phyloP scores from a whole-genome alignment of 2,888 invertebrate species.

The Amphiduros pacificus region DNA sequence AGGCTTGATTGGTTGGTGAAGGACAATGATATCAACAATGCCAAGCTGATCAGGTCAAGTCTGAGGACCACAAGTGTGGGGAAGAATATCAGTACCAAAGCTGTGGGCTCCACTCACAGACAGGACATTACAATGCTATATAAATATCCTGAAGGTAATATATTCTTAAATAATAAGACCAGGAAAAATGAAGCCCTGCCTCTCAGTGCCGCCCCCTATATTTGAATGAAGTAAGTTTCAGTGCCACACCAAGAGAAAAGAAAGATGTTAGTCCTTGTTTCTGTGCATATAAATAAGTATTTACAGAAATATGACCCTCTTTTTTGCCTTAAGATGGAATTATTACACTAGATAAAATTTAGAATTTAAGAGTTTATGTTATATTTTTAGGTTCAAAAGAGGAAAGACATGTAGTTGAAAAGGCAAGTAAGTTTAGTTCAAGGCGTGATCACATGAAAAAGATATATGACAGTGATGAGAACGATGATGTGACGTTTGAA shows the following conservation, averaged over 20 bases:
- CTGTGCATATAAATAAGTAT: too few relatives aligned
- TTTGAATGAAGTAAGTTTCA: too few relatives aligned
- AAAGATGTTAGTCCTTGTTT: too few relatives aligned
- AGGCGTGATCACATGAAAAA: not conserved
- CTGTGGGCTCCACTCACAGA: slow-evolving; percentile 34
- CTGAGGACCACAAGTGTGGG: slow-evolving; percentile 40
- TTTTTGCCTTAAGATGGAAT: too few relatives aligned
- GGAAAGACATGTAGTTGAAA: not conserved
- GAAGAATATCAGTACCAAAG: slow-evolving; percentile 46
- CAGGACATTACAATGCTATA: slow-evolving; percentile 47
- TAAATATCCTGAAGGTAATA: slow-evolving; percentile 48
- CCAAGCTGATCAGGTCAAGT: not conserved
- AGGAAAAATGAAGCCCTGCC: too few relatives aligned
- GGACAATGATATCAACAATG: not conserved
- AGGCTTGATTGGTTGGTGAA: slow-evolving; percentile 44
- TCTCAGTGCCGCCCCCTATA: too few relatives aligned
- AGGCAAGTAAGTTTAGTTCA: not conserved
- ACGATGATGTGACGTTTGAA: not conserved
- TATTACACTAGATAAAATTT: too few relatives aligned
- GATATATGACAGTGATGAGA: not conserved
- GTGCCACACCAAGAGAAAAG: too few relatives aligned
- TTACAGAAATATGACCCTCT: too few relatives aligned
- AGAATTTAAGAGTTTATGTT: too few relatives aligned
- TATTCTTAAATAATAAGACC: too few relatives aligned
- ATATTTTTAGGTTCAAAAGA: not conserved